phyloP scores from a whole-genome alignment of 1,140 invertebrate species.

The Drosophila navojoa region DNA sequence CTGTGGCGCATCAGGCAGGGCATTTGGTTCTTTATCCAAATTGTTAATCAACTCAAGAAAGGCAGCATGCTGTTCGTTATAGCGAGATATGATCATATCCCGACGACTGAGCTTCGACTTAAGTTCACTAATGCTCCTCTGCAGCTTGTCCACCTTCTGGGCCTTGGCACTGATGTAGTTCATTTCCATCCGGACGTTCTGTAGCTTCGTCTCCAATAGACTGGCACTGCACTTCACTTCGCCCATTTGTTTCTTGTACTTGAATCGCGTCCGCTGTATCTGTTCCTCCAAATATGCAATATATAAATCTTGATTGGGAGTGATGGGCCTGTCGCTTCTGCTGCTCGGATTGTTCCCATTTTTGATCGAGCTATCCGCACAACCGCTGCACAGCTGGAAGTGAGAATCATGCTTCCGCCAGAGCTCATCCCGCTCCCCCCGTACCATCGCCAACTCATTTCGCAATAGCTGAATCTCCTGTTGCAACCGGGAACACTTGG shows the following conservation, averaged over 20 bases:
- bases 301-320: slow-evolving; percentile 46
- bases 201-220: slow-evolving; percentile 42
- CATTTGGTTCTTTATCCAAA: slow-evolving; percentile 3
- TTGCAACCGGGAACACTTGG: slow-evolving; percentile 35
- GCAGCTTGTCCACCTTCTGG: slow-evolving; percentile 40
- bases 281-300: slow-evolving; percentile 59
- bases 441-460: slow-evolving; percentile 20
- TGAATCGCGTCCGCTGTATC: slow-evolving; percentile 43
- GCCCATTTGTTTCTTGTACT: slow-evolving; percentile 53
- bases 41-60: slow-evolving; percentile 27
- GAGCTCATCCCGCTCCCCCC: slow-evolving; percentile 22
- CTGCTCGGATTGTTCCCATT: no score
- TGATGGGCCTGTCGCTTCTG: no score
- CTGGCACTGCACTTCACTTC: slow-evolving; percentile 42
- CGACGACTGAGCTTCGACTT: slow-evolving; percentile 45
- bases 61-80: slow-evolving; percentile 40
- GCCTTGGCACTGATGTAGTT: slow-evolving; percentile 36
- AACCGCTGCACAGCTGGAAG: not conserved
- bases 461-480: slow-evolving; percentile 33
- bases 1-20: not conserved
- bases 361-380: not conserved
- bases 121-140: slow-evolving; percentile 14
- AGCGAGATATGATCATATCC: slow-evolving; percentile 49
- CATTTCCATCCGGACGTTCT: slow-evolving; percentile 42
- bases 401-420: not conserved